Conservation (phyloP, 2,797 vertebrate genomes). For the Corythornis leucogaster region DNA sequence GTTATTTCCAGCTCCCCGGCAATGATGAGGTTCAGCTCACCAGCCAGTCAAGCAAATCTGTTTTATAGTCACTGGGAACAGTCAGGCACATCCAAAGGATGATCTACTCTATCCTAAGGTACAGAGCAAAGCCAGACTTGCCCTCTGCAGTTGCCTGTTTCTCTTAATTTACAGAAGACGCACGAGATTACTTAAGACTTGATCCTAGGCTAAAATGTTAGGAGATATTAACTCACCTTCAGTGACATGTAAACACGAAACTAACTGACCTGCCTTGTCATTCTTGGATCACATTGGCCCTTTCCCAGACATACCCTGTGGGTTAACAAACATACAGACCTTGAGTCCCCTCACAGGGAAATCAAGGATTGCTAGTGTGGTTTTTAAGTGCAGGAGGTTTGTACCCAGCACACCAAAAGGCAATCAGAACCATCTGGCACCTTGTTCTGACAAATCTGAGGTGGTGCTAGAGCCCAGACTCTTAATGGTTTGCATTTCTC, state of each 20-base stretch:
- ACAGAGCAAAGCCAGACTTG: background rate
- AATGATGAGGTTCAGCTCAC: background rate
- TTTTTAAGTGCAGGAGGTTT: background rate
- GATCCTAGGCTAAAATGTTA: background rate
- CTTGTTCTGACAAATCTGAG: background rate
- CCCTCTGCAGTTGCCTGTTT: background rate
- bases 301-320: background rate
- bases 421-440: background rate
- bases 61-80: background rate
- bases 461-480: background rate
- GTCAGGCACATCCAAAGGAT: background rate
- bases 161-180: background rate
- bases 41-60: background rate
- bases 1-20: background rate
- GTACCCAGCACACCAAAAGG: background rate
- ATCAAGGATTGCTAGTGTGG: background rate
- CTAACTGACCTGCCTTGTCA: background rate
- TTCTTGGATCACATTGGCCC: fast-evolving
- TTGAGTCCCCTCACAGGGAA: background rate
- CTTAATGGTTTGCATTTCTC: background rate
- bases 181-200: background rate
- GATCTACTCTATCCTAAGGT: background rate
- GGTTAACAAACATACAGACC: background rate
- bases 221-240: background rate
- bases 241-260: background rate